Percentiles rank a stretch among this genome's conserved stretches.
Evolutionary conservation across 2,113 vertebrate species (phyloP).

Genomic region (Siniperca knerii): DNA sequence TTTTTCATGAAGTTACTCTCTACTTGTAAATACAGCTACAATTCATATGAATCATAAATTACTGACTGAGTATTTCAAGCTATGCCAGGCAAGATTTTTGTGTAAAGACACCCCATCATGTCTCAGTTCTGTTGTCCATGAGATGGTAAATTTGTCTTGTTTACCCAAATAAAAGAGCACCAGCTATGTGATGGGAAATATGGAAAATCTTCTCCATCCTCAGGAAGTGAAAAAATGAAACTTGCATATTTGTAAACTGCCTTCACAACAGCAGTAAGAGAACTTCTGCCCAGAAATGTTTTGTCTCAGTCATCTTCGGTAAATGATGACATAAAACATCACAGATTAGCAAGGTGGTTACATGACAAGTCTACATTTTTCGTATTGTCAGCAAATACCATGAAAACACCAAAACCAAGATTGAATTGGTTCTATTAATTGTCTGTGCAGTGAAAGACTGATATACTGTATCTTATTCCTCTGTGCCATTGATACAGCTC

Average conservation of each 20-base stretch:
- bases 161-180: constrained; percentile 25
- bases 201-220: not conserved
- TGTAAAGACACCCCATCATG: not conserved
- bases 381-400: not conserved
- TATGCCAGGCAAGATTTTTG: not conserved
- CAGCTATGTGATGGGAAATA: constrained; percentile 32
- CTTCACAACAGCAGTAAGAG: not conserved
- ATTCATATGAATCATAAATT: not conserved
- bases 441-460: not conserved
- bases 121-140: not conserved
- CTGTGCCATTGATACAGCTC: not conserved
- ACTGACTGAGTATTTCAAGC: not conserved
- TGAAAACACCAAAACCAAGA: not conserved
- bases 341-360: not conserved
- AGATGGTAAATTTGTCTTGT: constrained; percentile 21
- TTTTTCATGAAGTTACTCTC: not conserved
- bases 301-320: not conserved
- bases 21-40: not conserved
- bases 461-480: not conserved
- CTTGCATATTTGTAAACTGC: constrained; percentile 5
- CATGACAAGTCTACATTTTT: not conserved
- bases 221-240: not conserved
- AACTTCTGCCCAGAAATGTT: not conserved
- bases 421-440: not conserved
- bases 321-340: not conserved